Evolutionary conservation across 2,113 vertebrate genomes (phyloP).

Genomic region (Aramus guarauna): DNA sequence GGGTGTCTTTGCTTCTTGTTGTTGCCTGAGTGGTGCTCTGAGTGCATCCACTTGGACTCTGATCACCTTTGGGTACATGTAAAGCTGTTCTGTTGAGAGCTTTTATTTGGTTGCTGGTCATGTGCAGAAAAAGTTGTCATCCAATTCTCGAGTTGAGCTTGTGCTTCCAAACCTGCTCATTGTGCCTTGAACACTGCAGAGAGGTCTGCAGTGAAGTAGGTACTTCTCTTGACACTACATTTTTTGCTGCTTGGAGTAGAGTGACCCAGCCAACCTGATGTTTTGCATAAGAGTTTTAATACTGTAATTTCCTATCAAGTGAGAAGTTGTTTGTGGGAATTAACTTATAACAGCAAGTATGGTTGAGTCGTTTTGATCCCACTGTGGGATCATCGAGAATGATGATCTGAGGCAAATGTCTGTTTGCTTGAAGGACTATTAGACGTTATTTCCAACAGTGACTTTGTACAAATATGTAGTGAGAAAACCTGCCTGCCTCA

Average conservation of each 20-base stretch:
- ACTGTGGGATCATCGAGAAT: background rate
- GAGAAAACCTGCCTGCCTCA: background rate
- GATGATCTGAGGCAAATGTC: background rate
- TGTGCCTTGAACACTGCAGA: background rate
- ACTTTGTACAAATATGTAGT: background rate
- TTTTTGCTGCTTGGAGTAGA: background rate
- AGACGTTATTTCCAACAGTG: background rate
- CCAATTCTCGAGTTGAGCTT: background rate
- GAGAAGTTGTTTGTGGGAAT: background rate
- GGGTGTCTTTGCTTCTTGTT: background rate
- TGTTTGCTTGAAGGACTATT: background rate
- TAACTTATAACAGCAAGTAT: background rate
- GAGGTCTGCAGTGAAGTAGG: background rate
- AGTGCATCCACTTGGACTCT: background rate
- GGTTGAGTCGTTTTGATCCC: background rate
- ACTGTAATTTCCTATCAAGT: background rate
- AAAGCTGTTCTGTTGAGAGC: background rate
- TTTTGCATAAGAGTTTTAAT: background rate
- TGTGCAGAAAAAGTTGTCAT: background rate
- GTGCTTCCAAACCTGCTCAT: background rate
- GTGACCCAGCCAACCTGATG: background rate
- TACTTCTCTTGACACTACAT: background rate
- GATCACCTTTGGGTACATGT: background rate
- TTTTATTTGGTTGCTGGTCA: background rate
- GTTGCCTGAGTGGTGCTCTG: background rate